Evolutionary conservation across 2,888 invertebrate genomes (phyloP).

Genomic region (Dryobotodes eremita): DNA sequence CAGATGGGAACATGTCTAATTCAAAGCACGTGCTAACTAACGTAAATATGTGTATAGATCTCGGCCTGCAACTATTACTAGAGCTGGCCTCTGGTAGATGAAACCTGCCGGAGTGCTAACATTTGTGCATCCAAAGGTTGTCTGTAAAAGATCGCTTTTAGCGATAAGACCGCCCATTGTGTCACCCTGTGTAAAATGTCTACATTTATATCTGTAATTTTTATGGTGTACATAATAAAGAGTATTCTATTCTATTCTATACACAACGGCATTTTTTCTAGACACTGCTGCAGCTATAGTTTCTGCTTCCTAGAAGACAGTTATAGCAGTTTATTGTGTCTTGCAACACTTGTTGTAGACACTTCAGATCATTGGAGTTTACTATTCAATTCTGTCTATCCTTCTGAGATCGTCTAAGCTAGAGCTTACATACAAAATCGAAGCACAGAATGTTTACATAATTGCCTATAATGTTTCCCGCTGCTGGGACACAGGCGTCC

Average conservation of each 20-base stretch:
- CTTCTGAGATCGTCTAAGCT: not conserved
- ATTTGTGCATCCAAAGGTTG: too few relatives aligned
- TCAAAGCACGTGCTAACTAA: not conserved
- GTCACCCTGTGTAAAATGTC: too few relatives aligned
- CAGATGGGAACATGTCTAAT: not conserved
- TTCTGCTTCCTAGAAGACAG: constrained; percentile 3
- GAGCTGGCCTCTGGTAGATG: constrained; percentile 6
- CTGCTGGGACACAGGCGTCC: too few relatives aligned
- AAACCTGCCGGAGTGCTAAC: not conserved
- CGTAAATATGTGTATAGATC: too few relatives aligned
- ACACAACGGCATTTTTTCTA: not conserved
- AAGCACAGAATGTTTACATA: not conserved
- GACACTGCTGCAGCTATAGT: not conserved
- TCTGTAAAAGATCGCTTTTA: too few relatives aligned
- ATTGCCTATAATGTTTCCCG: too few relatives aligned
- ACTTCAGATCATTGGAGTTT: not conserved
- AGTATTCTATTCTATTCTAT: too few relatives aligned
- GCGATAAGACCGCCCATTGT: too few relatives aligned
- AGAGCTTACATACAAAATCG: not conserved
- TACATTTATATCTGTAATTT: too few relatives aligned
- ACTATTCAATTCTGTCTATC: not conserved
- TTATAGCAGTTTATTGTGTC: not conserved
- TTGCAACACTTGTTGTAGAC: not conserved
- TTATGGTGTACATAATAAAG: too few relatives aligned
- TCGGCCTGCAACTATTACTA: not conserved